These are phyloP conservation scores for Eutolmus rufibarbis DNA, from an alignment of 2,888 invertebrate genomes.

Conservation along the genomic window DNA sequence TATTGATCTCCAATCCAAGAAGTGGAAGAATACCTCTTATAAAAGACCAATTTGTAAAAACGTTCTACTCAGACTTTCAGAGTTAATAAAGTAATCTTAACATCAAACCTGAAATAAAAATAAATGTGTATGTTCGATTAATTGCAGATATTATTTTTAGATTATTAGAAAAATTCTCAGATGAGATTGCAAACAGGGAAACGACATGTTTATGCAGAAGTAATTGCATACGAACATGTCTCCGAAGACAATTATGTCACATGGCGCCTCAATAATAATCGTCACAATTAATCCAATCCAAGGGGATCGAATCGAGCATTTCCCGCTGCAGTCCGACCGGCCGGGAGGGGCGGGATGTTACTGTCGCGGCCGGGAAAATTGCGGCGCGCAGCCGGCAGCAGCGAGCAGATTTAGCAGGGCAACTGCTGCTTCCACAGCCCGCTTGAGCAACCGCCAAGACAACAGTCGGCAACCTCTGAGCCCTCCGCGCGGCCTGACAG, in stretches of 20 bases:
- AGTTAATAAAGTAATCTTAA: too few species aligned
- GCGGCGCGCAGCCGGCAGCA: background rate
- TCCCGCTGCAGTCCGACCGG: background rate
- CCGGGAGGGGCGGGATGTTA: too few species aligned
- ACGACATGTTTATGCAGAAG: background rate
- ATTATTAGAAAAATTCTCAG: background rate
- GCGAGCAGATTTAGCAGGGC: background rate
- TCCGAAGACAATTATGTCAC: constrained; percentile 1
- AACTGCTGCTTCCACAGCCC: background rate
- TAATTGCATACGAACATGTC: background rate
- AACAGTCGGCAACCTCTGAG: constrained; percentile 5
- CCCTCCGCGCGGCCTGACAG: background rate
- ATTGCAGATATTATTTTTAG: background rate
- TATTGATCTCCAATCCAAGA: too few species aligned
- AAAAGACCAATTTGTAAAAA: too few species aligned
- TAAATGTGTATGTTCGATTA: too few species aligned
- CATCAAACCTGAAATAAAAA: too few species aligned
- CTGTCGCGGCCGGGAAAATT: background rate
- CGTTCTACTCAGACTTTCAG: too few species aligned
- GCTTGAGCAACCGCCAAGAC: background rate
- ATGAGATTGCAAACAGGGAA: background rate
- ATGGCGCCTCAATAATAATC: constrained; percentile 11
- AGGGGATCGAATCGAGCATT: background rate
- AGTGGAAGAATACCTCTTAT: too few species aligned
- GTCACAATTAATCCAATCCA: background rate